Evolutionary conservation across 64 coral and sea anemone species (phyloP).

Genomic region (Orbicella faveolata): DNA sequence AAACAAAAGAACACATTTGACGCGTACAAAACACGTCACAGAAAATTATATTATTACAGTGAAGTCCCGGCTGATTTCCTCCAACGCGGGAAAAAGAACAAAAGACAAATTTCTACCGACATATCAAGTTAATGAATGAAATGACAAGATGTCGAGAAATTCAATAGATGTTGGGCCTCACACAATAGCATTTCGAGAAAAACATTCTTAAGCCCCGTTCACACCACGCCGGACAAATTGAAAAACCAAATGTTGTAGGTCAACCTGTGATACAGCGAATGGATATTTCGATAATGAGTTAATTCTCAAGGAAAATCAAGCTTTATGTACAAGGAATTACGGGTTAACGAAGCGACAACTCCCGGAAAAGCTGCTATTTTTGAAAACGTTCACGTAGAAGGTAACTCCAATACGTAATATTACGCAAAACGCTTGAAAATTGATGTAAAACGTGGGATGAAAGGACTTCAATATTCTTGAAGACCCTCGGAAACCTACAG

Average conservation of each 20-base stretch:
- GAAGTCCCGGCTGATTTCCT: not conserved
- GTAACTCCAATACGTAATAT: too few relatives aligned
- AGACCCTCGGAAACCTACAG: too few relatives aligned
- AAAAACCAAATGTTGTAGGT: not conserved
- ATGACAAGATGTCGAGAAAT: too few relatives aligned
- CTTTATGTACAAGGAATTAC: not conserved
- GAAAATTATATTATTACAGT: not conserved
- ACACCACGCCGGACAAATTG: not conserved
- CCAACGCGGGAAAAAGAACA: not conserved
- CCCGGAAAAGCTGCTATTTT: too few relatives aligned
- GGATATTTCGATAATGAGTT: not conserved
- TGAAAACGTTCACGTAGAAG: too few relatives aligned
- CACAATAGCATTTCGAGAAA: not conserved
- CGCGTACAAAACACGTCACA: not conserved
- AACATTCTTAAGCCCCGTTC: not conserved
- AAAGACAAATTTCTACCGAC: not conserved
- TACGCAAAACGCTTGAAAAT: too few relatives aligned
- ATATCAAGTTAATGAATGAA: not conserved
- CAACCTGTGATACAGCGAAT: not conserved
- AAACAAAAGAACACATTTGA: constrained; percentile 5
- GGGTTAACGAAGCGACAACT: too few relatives aligned
- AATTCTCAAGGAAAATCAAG: not conserved
- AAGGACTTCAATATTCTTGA: too few relatives aligned
- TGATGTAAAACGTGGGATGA: too few relatives aligned
- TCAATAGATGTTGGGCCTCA: not conserved